A percentile compares a stretch with the other conserved stretches of the same genome.
Conservation (phyloP, 2,113 vertebrate genomes). For the Australoheros scitulus region DNA sequence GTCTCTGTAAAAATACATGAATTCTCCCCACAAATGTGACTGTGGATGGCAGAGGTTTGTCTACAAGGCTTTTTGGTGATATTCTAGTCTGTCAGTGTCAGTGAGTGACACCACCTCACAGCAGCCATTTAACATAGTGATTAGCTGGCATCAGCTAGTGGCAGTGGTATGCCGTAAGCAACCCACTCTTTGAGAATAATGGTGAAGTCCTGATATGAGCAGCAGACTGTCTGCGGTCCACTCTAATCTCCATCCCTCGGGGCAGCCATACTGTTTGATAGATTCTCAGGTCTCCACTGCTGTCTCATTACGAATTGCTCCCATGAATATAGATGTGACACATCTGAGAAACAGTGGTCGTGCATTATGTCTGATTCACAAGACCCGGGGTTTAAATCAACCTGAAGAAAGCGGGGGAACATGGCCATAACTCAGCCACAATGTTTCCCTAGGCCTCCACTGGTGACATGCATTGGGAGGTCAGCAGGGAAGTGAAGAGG, state of each 20-base stretch:
- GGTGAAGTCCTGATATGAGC: conserved; percentile 26
- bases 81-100: conserved; percentile 28
- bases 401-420: conserved; percentile 21
- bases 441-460: conserved; percentile 22
- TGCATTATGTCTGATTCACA: conserved; percentile 57
- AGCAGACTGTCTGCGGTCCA: not conserved
- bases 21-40: too few species aligned
- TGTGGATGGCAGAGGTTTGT: not conserved
- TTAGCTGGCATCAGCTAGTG: conserved; percentile 13
- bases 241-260: conserved; percentile 37
- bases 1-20: too few species aligned
- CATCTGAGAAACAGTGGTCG: conserved; percentile 43
- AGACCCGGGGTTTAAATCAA: conserved; percentile 58
- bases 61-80: not conserved
- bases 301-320: conserved; percentile 65
- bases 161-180: not conserved
- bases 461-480: conserved; percentile 28
- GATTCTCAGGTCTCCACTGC: conserved; percentile 55
- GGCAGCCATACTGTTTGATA: conserved; percentile 55
- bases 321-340: conserved; percentile 76
- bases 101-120: conserved; percentile 26
- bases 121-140: conserved; percentile 37
- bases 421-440: conserved; percentile 61
- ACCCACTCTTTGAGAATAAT: conserved; percentile 35
- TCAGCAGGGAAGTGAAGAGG: conserved; percentile 31